phyloP scores from a whole-genome alignment of 2,113 vertebrate species.

The Piprites chloris region DNA sequence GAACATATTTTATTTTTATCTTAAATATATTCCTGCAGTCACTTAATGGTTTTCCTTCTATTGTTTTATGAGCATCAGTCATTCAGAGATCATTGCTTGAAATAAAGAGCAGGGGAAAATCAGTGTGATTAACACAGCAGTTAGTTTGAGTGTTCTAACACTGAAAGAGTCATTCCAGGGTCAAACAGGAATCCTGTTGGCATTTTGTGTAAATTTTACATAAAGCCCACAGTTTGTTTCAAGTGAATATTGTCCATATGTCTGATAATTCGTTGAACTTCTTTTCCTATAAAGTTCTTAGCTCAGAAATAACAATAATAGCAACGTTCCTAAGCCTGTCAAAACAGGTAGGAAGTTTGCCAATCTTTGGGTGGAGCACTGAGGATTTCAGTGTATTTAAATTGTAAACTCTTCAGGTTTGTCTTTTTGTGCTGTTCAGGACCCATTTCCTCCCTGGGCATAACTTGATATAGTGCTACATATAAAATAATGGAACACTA shows the following conservation, averaged over 20 bases:
- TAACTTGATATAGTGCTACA: neutral
- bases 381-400: neutral
- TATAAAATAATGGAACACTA: neutral
- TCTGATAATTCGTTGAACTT: neutral
- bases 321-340: neutral
- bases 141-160: neutral
- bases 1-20: neutral
- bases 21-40: neutral
- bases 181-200: neutral
- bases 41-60: neutral
- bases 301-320: neutral
- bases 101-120: slow-evolving; percentile 11
- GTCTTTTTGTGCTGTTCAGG: neutral
- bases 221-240: neutral
- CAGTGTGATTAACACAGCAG: slow-evolving; percentile 44
- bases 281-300: neutral
- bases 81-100: slow-evolving; percentile 8
- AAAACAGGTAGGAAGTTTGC: neutral
- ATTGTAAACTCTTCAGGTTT: neutral
- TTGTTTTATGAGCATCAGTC: neutral
- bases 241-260: neutral
- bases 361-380: neutral
- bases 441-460: neutral
- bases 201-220: neutral
- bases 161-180: neutral